Evolutionary conservation across 2,888 invertebrate species (phyloP), one percentile per base, ranked within the genome.

Genomic region (Eristalis intricaria): DNA sequence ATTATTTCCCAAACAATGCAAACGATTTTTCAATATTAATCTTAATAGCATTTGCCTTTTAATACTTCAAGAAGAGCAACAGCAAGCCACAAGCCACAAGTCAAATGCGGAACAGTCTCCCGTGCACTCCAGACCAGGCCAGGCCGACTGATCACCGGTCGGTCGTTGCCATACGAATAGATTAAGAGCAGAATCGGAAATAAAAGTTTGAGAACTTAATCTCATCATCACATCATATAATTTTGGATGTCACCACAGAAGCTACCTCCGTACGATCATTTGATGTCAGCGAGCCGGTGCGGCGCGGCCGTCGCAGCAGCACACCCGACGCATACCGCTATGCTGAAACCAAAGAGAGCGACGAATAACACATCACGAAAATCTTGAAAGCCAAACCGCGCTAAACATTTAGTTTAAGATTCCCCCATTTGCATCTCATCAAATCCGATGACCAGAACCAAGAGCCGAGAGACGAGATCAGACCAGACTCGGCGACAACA

Each of bases 151-250:
- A 26, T 78, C 63, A 26, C 26, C 26, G 8, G 50, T 19, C 80
- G 82, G 83, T 87, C 84, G 78, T 76, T 83, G 80, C 79, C 84
- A 65, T 71, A 87, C 76, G 79, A 87, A 76, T 87, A 87, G 87
- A 87, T 87, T 87, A 87, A 84, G 79, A 79, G 63, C 75, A 79
- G 76, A 88, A 86, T 86, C 81, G 88, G 91, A 90, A 91, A 90
- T 90, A 91, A 90, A 90, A 91, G 90, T 80, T 91, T 89, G 90
- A 90, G 91, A 90, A 91, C 90, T 92, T 91, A 91, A 91, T 92
- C 91, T 91, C 91, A 91, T 92, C 91, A 91, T 92, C 92, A 91
- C 91, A 91, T 92, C 91, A 92, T 92, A 91, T 91, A 92, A 91
- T 92, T 92, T 90, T 90, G 89, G 87, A 89, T 91, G 91, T 92